Conservation (phyloP, 2,888 invertebrate genomes). For the Coelinius sp. region DNA sequence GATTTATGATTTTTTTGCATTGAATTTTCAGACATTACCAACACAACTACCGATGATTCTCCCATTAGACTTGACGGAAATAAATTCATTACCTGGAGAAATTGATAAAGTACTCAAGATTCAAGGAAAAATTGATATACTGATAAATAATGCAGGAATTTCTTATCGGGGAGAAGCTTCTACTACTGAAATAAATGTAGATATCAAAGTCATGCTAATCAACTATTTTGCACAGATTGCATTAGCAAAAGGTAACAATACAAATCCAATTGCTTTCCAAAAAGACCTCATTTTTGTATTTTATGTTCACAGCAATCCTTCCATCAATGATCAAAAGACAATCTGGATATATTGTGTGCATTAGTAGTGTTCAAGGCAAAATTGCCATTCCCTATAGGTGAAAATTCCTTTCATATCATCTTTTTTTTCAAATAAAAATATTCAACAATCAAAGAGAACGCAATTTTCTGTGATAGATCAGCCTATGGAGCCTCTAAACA, state of each 20-base stretch:
- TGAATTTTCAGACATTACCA: conserved; percentile 71
- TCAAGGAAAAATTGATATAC: conserved; percentile 85
- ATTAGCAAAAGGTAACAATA: conserved; percentile 85
- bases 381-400: conserved; percentile 87
- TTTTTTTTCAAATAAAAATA: conserved; percentile 35
- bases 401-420: no score
- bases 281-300: conserved; percentile 13
- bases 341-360: conserved; percentile 86
- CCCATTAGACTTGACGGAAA: conserved; percentile 82
- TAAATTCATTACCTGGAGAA: conserved; percentile 76
- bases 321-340: conserved; percentile 85
- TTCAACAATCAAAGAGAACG: not conserved
- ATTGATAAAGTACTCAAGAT: conserved; percentile 79
- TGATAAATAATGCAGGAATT: conserved; percentile 94
- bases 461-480: conserved; percentile 73
- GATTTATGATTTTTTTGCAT: not conserved
- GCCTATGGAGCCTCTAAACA: conserved; percentile 95
- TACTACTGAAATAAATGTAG: conserved; percentile 85
- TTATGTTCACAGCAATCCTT: conserved; percentile 78
- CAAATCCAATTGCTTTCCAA: not conserved
- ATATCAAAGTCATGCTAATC: conserved; percentile 89
- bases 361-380: conserved; percentile 95
- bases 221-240: conserved; percentile 96
- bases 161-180: conserved; percentile 83
- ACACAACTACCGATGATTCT: conserved; percentile 82